These are phyloP conservation scores for Pseudorhiza aurosa DNA, from an alignment of 30 jellyfish, hydroid and myxozoan species.

Conservation along the genomic window DNA sequence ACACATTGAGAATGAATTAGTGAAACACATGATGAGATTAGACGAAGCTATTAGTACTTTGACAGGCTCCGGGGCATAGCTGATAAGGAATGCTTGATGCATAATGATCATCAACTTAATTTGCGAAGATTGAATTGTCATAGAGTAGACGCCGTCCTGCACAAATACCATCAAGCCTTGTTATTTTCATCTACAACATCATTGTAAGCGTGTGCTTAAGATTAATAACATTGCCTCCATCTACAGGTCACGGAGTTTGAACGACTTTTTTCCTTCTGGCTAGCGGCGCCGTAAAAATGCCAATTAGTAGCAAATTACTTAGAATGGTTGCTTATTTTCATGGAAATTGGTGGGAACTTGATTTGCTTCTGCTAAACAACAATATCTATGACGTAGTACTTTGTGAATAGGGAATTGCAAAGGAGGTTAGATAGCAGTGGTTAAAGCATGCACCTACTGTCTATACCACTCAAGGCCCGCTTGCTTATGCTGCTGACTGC, in stretches of 20 bases:
- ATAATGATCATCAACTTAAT: constrained; percentile 1
- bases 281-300: not conserved
- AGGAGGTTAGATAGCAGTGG: no score
- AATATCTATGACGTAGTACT: no score
- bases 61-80: constrained; percentile 16
- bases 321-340: not conserved
- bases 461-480: no score
- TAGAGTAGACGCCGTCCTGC: constrained; percentile 24
- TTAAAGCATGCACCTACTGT: no score
- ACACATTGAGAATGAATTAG: constrained; percentile 4
- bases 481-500: no score
- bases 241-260: not conserved
- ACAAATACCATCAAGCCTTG: constrained; percentile 22
- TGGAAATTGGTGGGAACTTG: not conserved
- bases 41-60: not conserved
- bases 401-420: no score
- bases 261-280: not conserved
- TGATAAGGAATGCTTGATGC: not conserved
- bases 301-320: not conserved
- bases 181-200: not conserved
- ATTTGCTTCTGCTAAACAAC: no score
- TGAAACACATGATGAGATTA: constrained; percentile 12
- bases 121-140: constrained; percentile 21
- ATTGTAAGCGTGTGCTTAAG: constrained; percentile 9
- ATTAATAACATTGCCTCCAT: not conserved